Base-by-base conservation (phyloP, 2,888 invertebrate species). In the Cheilosia variabilis region DNA sequence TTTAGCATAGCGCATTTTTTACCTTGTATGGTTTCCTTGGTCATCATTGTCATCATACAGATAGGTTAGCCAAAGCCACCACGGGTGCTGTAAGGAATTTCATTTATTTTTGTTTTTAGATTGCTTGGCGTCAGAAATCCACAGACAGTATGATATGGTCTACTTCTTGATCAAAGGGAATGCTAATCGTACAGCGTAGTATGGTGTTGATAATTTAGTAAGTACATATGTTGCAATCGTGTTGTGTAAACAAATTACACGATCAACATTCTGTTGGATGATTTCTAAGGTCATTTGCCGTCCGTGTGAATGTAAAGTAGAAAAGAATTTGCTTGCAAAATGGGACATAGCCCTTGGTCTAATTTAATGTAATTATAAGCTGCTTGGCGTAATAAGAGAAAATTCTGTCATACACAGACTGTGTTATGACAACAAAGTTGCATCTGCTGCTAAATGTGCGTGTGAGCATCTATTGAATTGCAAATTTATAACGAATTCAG, bases 1-100 rank as follows among this genome's bases (percentile, higher is more conserved):
- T 50, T 27, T 17, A 50, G 27, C 37, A 37, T 37, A 62, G 41
- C 15, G 15, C 27, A 37, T 34, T 76, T 63, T 71, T 69, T 71
- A 63, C 69, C 69, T 78, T 78, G 78, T 78, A 78, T 71, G 78
- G 78, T 78, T 78, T 78, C 78, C 60, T 71, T 65, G 71, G 57
- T 65, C 71, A 71, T 71, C 69, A 9, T 50, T 13, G 41, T 65
- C 52, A 52, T 52, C 52, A 24, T 47, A 17, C 37, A 37, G 37
- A 37, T 1, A 37, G 37, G 37, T 9, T 47, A 17, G 9, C 17
- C 47, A 19, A 6, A 17, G 17, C 17, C 17, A 19, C 7, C 4
- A 31, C 45, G 34, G 37, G 34, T 24, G 47, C n/a, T 60, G 19
- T 68, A 47, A 58, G 57, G 43, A 68, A 76, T 68, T 77, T 77